Conservation (phyloP, 1,140 invertebrate genomes). For the Lepidostoma basale region DNA sequence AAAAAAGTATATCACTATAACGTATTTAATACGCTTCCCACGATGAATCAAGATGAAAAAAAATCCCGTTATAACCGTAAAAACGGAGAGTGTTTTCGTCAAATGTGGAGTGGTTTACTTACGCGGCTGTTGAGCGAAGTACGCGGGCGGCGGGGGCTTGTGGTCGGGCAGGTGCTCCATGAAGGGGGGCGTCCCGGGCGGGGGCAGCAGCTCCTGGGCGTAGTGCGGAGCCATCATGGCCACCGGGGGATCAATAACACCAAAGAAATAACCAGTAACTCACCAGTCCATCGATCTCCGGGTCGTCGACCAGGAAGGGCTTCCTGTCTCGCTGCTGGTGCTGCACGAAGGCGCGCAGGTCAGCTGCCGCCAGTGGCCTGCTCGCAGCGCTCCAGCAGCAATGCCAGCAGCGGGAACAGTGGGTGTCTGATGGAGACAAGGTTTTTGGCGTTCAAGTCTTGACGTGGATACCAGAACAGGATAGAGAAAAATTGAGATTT, state of each 20-base stretch:
- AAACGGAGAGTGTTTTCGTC: too few species aligned
- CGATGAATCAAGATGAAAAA: too few species aligned
- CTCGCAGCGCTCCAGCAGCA: slow-evolving; percentile 97
- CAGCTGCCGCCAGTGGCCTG: slow-evolving; percentile 84
- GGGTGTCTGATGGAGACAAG: too few species aligned
- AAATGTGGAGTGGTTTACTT: too few species aligned
- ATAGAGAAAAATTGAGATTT: too few species aligned
- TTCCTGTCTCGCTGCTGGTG: slow-evolving; percentile 86
- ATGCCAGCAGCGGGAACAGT: slow-evolving; percentile 89
- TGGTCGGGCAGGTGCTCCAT: slow-evolving; percentile 50
- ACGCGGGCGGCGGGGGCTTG: slow-evolving; percentile 48
- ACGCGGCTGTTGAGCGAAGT: slow-evolving; percentile 44
- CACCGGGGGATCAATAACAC: slow-evolving; percentile 72
- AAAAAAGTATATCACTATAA: too few species aligned
- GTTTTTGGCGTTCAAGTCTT: too few species aligned
- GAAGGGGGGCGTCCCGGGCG: slow-evolving; percentile 49
- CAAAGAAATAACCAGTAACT: too few species aligned
- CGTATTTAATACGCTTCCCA: too few species aligned
- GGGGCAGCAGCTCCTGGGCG: slow-evolving; percentile 47
- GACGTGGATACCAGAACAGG: too few species aligned
- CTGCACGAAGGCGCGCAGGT: slow-evolving; percentile 77
- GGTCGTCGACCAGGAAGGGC: slow-evolving; percentile 87
- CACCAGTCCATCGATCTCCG: slow-evolving; percentile 91
- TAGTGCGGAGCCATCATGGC: slow-evolving; percentile 48
- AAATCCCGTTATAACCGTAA: too few species aligned